These are phyloP conservation scores for Chrysotoxum bicinctum DNA, from an alignment of 2,888 invertebrate species.

Conservation along the genomic window DNA sequence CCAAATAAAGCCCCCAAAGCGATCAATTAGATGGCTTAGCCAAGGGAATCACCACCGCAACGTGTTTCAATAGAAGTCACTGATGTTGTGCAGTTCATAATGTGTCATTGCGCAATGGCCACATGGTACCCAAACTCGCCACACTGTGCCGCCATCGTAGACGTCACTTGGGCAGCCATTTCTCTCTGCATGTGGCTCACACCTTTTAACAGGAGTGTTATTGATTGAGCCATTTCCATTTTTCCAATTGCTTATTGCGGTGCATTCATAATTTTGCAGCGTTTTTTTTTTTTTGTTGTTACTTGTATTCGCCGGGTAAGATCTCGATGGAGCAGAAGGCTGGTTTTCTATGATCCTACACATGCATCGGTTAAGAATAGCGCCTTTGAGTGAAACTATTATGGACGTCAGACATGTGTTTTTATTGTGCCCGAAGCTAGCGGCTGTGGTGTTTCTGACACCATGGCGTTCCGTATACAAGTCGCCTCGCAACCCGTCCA, in stretches of 20 bases:
- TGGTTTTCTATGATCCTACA: conserved; percentile 63
- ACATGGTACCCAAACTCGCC: conserved; percentile 36
- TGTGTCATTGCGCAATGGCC: conserved; percentile 64
- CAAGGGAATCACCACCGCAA: conserved; percentile 46
- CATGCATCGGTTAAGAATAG: conserved; percentile 28
- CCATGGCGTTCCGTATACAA: conserved; percentile 13
- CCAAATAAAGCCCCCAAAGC: conserved; percentile 69
- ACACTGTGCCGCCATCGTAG: not conserved
- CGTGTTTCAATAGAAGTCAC: conserved; percentile 40
- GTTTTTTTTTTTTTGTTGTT: conserved; percentile 1
- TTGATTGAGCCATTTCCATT: conserved; percentile 73
- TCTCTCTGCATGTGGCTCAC: conserved; percentile 72
- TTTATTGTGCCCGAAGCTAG: conserved; percentile 66
- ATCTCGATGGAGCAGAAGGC: conserved; percentile 45
- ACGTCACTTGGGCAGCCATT: conserved; percentile 55
- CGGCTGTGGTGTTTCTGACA: conserved; percentile 42
- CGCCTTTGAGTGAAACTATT: conserved; percentile 70
- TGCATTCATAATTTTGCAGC: conserved; percentile 64
- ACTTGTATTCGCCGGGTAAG: not conserved
- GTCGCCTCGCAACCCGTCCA: not conserved
- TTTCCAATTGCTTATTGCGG: conserved; percentile 72
- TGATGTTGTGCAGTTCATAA: conserved; percentile 4
- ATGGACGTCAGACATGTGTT: conserved; percentile 71
- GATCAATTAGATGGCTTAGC: conserved; percentile 63
- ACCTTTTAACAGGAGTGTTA: conserved; percentile 73